phyloP scores from a whole-genome alignment of 2,888 invertebrate species.

The Diloba caeruleocephala region DNA sequence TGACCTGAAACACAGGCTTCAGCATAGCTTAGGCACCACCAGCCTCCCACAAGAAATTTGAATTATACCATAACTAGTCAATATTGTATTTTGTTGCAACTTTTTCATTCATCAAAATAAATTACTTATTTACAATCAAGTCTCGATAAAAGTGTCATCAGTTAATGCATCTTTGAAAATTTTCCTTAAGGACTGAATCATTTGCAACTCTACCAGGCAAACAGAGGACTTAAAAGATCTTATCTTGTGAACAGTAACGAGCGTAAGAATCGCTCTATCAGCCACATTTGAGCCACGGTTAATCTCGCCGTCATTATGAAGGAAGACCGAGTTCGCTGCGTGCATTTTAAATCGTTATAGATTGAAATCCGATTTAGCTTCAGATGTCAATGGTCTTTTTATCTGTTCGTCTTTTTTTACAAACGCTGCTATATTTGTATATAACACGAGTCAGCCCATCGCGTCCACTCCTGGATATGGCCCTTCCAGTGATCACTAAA shows the following conservation, averaged over 20 bases:
- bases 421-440: not conserved
- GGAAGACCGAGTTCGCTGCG: conserved; percentile 14
- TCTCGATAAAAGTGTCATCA: too few species aligned
- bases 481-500: too few species aligned
- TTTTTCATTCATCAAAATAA: too few species aligned
- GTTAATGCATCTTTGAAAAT: too few species aligned
- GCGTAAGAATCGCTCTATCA: conserved; percentile 31
- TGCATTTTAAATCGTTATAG: conserved; percentile 38
- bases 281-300: conserved; percentile 32
- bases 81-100: too few species aligned
- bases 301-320: conserved; percentile 36
- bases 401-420: not conserved
- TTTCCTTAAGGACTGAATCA: not conserved
- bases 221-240: conserved; percentile 14
- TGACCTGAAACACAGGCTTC: too few species aligned
- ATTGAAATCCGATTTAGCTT: conserved; percentile 38
- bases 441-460: too few species aligned
- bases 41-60: too few species aligned
- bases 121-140: too few species aligned
- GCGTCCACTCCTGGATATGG: too few species aligned
- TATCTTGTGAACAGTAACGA: conserved; percentile 25
- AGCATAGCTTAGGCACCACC: too few species aligned
- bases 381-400: conserved; percentile 26
- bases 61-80: too few species aligned
- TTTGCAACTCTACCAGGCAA: conserved; percentile 14